Base-by-base conservation (phyloP, 2,797 vertebrate genomes). In the Syngnathus rostellatus region DNA sequence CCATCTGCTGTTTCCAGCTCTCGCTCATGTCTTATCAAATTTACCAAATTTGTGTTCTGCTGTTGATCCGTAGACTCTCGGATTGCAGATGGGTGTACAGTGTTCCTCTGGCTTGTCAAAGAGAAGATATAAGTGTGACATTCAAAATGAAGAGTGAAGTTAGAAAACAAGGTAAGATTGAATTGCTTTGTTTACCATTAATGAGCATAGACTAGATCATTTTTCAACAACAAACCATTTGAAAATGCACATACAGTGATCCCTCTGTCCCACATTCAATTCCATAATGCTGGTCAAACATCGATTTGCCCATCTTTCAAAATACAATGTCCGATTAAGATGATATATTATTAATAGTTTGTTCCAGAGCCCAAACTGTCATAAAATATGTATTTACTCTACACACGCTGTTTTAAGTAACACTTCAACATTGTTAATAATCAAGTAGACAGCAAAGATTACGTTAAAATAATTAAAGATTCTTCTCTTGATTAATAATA, bases 31-130 rank as follows among this genome's bases (percentile, higher is more conserved):
- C 77, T 73, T 51, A 25, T 72, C 72, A 72, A 82, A 81, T 83
- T 38, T 69, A 73, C 77, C 64, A 63, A 68, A 78, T 85, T 74
- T 55, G 76, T 80, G 77, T 83, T 73, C 74, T 77, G 67, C 57
- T 69, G 63, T 77, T 74, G 69, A 14, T 72, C 68, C 31, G 31
- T 31, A 31, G 31, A 31, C 31, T 31, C 31, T 31, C 31, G 31
- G 31, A 31, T 31, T 31, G 31, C 31, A 31, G 31, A 31, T 4
- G 31, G 5, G 31, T 31, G 31, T 31, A 63, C 37, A 55, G 11
- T 31, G 12, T 58, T 17, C 31, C 55, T 51, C 6, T 16, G 31
- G 0, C 16, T 38, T 58, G 31, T 58, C 31, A 45, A 17, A 60
- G 62, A 62, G 9, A 23, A 16, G 53, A 38, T 71, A 66, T 51